Base-by-base conservation (phyloP, 2,113 vertebrate species). In the Ellobius talpinus region DNA sequence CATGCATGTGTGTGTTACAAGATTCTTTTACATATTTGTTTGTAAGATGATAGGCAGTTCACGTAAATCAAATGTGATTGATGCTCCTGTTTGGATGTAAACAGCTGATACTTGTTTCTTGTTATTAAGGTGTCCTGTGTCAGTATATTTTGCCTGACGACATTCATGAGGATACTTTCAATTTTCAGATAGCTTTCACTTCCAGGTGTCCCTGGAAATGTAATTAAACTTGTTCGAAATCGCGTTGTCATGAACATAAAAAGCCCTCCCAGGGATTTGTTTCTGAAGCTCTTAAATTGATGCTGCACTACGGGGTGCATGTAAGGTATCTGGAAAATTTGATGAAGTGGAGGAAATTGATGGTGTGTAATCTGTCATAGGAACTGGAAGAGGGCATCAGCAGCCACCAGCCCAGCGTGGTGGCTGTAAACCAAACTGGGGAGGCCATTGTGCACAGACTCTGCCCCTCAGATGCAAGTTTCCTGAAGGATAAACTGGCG, bases 351-450 rank as follows among this genome's bases (percentile, higher is more conserved):
- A 36, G 13, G 94, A 95, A 95, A 95, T 96, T 89, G 17, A 91
- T 24, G 50, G 21, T 86, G 55, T 96, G 95, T 94, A 10, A 86
- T 97, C 96, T 97, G 36, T 98, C 81, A 52, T 96, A 99, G 99
- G 99, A 99, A 79, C 98, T 99, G 14, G 99, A 99, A 95, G 99
- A 99, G 78, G 99, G 99, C 36, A 76, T 99, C 77, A 97, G 95
- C 92, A 99, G 98, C 97, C 99, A 99, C 97, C 98, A 99, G 97
- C 95, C 97, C 13, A 98, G 98, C 84, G 96, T 99, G 97, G 98
- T 97, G 8, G 97, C 96, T 0, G 61, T 99, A 26, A 99, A 98
- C 97, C 98, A 95, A 94, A 99, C 99, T 1, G 99, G 99, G n/a
- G 99, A 99, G 90, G 98, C 98, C 77, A 99, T 99, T 91, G 98